Conservation (phyloP, 2,888 invertebrate genomes). For the Ornithoptera priamus region DNA sequence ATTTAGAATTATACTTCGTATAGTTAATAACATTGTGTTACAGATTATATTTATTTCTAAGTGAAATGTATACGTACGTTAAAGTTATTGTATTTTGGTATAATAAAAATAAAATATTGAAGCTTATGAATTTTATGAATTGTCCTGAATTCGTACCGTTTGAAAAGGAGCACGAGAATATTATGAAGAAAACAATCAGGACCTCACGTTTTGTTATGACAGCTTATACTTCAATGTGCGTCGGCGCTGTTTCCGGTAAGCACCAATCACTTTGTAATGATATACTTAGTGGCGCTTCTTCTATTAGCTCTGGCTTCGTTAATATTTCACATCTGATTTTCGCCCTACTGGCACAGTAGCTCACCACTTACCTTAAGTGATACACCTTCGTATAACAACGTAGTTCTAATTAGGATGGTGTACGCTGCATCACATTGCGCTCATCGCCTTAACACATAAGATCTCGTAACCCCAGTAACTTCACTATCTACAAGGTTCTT, state of each 20-base stretch:
- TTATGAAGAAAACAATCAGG: conserved; percentile 63
- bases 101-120: conserved; percentile 63
- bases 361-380: too few relatives aligned
- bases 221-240: conserved; percentile 69
- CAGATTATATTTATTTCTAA: conserved; percentile 73
- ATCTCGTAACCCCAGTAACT: too few relatives aligned
- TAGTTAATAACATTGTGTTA: neutral
- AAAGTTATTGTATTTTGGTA: conserved; percentile 71
- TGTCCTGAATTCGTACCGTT: conserved; percentile 65
- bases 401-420: too few relatives aligned
- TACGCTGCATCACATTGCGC: too few relatives aligned
- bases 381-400: too few relatives aligned
- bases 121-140: conserved; percentile 60
- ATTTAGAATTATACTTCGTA: too few relatives aligned
- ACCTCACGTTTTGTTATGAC: conserved; percentile 69
- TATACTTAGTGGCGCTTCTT: neutral
- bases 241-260: conserved; percentile 71
- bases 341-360: too few relatives aligned
- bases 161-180: conserved; percentile 61
- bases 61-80: conserved; percentile 76
- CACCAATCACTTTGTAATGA: neutral
- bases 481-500: too few relatives aligned
- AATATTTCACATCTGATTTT: too few relatives aligned
- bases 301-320: too few relatives aligned
- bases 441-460: too few relatives aligned